Conservation (phyloP, 2,113 vertebrate genomes). For the Dendropsophus ebraccatus region DNA sequence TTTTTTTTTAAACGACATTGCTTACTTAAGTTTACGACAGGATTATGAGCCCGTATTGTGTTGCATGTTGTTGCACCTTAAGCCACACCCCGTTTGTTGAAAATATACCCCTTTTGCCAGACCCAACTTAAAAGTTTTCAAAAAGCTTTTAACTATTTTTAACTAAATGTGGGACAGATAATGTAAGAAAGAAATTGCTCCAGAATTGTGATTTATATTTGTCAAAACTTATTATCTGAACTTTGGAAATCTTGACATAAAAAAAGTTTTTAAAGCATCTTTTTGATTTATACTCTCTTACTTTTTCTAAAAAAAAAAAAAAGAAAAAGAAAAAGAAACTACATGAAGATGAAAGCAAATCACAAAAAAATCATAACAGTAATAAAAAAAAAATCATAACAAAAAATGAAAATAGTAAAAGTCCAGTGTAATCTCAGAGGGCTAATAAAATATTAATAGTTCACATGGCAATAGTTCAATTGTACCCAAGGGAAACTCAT, state of each 20-base stretch:
- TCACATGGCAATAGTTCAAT: conserved; percentile 18
- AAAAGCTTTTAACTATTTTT: too few relatives aligned
- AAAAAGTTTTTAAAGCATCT: neutral
- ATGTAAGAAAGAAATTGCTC: too few relatives aligned
- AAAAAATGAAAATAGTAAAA: conserved; percentile 2
- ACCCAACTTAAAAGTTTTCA: too few relatives aligned
- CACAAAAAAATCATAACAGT: neutral
- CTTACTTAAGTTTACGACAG: too few relatives aligned
- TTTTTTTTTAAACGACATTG: too few relatives aligned
- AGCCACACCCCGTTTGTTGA: too few relatives aligned
- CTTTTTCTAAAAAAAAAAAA: neutral
- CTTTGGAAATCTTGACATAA: neutral
- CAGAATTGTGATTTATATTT: neutral
- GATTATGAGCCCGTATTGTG: too few relatives aligned
- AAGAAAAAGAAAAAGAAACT: too few relatives aligned
- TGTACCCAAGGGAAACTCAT: neutral
- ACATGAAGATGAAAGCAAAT: neutral
- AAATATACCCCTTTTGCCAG: too few relatives aligned
- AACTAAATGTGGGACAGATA: too few relatives aligned
- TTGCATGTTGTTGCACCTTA: too few relatives aligned
- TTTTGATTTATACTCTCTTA: neutral
- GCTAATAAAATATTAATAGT: conserved; percentile 41
- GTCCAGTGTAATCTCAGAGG: neutral
- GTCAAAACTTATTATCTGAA: neutral
- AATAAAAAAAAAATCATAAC: neutral